A percentile compares a stretch with the other conserved stretches of the same genome.
These are phyloP conservation scores for Phylloscopus collybita DNA, from an alignment of 2,797 vertebrate species.

Conservation along the genomic window DNA sequence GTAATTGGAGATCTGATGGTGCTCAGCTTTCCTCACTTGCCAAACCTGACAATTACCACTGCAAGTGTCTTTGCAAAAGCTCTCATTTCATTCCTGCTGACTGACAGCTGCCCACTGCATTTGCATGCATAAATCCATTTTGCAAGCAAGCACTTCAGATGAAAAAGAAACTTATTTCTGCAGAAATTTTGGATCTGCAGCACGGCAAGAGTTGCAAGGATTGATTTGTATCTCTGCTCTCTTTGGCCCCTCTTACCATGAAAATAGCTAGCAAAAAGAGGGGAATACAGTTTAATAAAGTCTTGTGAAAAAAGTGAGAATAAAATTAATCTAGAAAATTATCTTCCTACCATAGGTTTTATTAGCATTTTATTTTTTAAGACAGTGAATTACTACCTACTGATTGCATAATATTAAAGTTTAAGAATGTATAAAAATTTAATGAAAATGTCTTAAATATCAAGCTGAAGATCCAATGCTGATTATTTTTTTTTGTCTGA, in stretches of 20 bases:
- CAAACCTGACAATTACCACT: background rate
- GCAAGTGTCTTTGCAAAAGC: constrained; percentile 17
- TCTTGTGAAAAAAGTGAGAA: background rate
- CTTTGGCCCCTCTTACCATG: background rate
- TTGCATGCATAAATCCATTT: background rate
- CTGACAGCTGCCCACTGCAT: constrained; percentile 21
- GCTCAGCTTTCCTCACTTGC: background rate
- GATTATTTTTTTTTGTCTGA: background rate
- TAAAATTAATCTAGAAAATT: constrained; percentile 37
- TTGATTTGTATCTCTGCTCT: background rate
- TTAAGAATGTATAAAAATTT: constrained; percentile 41
- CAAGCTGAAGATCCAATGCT: background rate
- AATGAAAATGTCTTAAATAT: constrained; percentile 29
- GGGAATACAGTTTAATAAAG: constrained; percentile 15
- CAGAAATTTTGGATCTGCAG: background rate
- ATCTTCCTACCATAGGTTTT: background rate
- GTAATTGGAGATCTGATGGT: background rate
- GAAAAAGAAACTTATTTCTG: background rate
- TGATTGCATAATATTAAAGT: constrained; percentile 26
- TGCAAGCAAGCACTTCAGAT: background rate
- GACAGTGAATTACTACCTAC: constrained; percentile 4
- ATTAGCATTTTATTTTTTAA: constrained; percentile 43
- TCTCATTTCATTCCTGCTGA: background rate
- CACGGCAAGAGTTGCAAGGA: background rate
- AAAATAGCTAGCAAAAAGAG: background rate